A percentile compares a stretch with the other conserved stretches of the same genome.
Conservation (phyloP, 1,140 invertebrate genomes). For the Pseudomyrmex dendroicus region DNA sequence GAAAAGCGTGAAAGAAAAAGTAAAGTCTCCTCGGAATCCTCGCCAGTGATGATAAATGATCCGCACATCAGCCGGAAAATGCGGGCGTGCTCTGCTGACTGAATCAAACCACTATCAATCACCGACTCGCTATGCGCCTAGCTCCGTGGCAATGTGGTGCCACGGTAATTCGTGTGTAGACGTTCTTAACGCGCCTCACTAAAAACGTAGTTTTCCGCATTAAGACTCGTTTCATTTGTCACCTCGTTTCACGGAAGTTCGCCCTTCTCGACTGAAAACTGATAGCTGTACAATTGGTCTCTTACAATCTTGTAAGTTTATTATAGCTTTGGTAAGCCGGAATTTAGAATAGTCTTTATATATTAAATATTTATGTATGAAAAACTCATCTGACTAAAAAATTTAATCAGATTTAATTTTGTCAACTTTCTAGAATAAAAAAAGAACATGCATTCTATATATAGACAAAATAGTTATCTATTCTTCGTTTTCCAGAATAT, state of each 20-base stretch:
- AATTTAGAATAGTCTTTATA: neutral
- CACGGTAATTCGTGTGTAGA: slow-evolving; percentile 35
- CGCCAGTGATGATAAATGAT: slow-evolving; percentile 63
- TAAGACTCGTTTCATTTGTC: slow-evolving; percentile 63
- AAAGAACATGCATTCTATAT: neutral
- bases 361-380: neutral
- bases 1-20: slow-evolving; percentile 19
- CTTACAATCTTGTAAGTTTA: slow-evolving; percentile 2
- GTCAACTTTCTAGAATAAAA: neutral
- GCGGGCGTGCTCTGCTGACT: slow-evolving; percentile 57
- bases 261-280: slow-evolving; percentile 18
- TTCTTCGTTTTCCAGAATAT: neutral
- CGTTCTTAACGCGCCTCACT: slow-evolving; percentile 44
- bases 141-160: slow-evolving; percentile 14
- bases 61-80: slow-evolving; percentile 64
- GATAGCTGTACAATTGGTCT: slow-evolving; percentile 27
- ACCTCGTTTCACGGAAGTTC: slow-evolving; percentile 33
- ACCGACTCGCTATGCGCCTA: slow-evolving; percentile 51
- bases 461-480: neutral
- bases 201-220: slow-evolving; percentile 62
- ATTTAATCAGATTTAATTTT: neutral
- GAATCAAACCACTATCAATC: slow-evolving; percentile 69
- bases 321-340: too few species aligned
- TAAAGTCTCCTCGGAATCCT: slow-evolving; percentile 48
- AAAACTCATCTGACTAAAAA: neutral